Evolutionary conservation across 2,797 vertebrate genomes (phyloP), one percentile per base, ranked within the genome.

Genomic region (Arnoldichthys spilopterus): DNA sequence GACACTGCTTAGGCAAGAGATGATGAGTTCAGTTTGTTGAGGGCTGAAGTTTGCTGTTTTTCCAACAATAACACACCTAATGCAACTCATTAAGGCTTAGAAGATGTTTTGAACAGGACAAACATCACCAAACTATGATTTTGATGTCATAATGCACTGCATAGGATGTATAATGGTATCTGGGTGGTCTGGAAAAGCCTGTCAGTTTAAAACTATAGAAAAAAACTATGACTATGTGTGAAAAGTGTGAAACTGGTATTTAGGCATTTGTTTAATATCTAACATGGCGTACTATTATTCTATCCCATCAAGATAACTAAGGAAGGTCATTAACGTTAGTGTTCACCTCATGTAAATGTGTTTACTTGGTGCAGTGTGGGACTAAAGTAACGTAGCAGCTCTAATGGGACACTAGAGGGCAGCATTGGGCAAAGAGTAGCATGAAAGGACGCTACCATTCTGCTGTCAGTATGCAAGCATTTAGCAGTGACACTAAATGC

Each of bases 391-490:
- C 15, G 43, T 47, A 47, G 43, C 16, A 16, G 9, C 30, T n/a
- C 22, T 40, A 40, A 13, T n/a, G 0, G 9, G 30, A 45, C 83
- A 80, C 77, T 72, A 85, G 80, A 76, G 61, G 80, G 63, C 74
- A 85, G 74, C 74, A 80, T 58, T 61, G 13, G 4, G 12, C 74
- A 72, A 63, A 56, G 34, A 43, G n/a, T 3, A 24, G 20, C 37
- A 24, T 0, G n/a, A 2, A 13, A 6, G 34, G 15, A 28, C 63
- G 24, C 12, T 2, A 16, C 40, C 40, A 6, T n/a, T 64, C 32
- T 66, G 37, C n/a, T 64, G 62, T 64, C 62, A 64, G 34, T 12
- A 12, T 24, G 11, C 1, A 66, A 37, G 13, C 24, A 24, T 43
- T 45, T 67, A 47, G 1, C 64, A 47, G 24, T 6, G 7, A 67